Base-by-base conservation (phyloP, 2,797 vertebrate species). In the Diglossa cyanea region DNA sequence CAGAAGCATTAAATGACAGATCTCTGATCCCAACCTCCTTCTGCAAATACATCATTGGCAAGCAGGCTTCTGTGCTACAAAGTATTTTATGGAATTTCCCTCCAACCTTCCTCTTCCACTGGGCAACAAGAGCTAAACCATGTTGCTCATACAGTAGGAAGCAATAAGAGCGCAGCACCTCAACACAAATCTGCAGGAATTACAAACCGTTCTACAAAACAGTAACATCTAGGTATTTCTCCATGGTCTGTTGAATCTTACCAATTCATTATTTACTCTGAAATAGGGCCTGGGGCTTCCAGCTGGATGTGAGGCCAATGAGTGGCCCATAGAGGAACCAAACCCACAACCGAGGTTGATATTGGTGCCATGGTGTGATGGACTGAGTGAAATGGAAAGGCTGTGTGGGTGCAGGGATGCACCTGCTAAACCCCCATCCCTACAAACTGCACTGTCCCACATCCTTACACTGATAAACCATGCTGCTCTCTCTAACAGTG, bases 291-390 rank as follows among this genome's bases (percentile, higher is more conserved):
- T 40, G 35, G 70, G 68, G n/a, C 58, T 50, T 86, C 84, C 55
- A 73, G 44, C 31, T 55, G 66, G 21, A 44, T 3, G 7, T 16
- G 39, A 87, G 51, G 47, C n/a, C 65, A 37, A 7, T 5, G 9
- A 39, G 40, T n/a, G 48, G 8, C 48, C 28, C 33, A 23, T 2
- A 17, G 12, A 82, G 30, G 24, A 63, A 33, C 18, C 8, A 72
- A 55, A 47, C 50, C 28, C 58, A 24, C 33, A 55, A 0, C 16
- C 7, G 1, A 11, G 19, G 19, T 5, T 17, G 33, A 7, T 5
- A 7, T 1, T 39, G 44, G 33, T 50, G 20, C 48, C 23, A 10
- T 5, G 48, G 28, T 83, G 24, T 63, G 58, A 30, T 5, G 3
- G 18, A 11, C 13, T 4, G 37, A 23, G 33, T 0, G 5, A 33